A percentile compares a stretch with the other conserved stretches of the same genome.
These are phyloP conservation scores for Numida meleagris DNA, from an alignment of 2,113 vertebrate genomes.

Conservation along the genomic window DNA sequence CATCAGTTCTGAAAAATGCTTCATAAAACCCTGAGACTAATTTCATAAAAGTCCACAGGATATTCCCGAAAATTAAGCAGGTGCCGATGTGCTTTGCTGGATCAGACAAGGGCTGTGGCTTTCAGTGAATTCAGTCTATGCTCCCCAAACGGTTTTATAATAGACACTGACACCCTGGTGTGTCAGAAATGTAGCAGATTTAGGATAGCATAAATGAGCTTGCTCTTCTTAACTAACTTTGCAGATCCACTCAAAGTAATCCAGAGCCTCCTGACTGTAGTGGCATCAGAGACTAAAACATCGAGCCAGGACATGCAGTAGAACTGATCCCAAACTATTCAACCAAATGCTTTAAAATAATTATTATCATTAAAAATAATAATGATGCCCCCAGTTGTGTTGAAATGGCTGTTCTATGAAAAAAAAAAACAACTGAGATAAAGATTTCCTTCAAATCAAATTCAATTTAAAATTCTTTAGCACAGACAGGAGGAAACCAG, in stretches of 20 bases:
- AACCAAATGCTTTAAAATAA: neutral
- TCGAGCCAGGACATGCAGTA: neutral
- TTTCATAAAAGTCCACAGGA: neutral
- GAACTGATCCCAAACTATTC: neutral
- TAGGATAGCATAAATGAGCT: neutral
- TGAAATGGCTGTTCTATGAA: neutral
- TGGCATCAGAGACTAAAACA: neutral
- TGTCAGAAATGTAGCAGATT: neutral
- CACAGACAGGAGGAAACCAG: neutral
- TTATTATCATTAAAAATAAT: neutral
- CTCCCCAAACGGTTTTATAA: neutral
- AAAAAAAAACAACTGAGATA: neutral
- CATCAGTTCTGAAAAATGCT: constrained; percentile 41
- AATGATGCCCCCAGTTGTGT: neutral
- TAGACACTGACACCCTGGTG: neutral
- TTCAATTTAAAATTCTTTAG: neutral
- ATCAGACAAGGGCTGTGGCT: neutral
- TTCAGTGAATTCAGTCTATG: neutral
- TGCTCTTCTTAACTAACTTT: neutral
- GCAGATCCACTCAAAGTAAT: neutral
- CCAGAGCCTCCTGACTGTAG: neutral
- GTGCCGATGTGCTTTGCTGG: neutral
- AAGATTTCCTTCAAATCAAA: neutral
- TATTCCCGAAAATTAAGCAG: neutral
- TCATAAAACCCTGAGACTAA: neutral